Base-by-base conservation (phyloP, 2,797 vertebrate species). In the Novumbra hubbsi region DNA sequence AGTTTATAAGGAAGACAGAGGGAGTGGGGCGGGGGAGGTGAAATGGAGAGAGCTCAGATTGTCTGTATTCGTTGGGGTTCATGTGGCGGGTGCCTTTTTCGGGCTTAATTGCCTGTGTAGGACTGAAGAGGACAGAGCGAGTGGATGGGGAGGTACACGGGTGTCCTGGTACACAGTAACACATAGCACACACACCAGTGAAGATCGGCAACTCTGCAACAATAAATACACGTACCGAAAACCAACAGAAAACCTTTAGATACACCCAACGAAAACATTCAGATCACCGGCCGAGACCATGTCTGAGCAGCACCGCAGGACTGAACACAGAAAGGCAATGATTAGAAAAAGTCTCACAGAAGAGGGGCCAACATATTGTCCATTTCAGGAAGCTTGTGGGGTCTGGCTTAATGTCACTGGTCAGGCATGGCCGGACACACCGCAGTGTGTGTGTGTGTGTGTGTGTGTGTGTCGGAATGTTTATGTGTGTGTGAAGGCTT, bases 61-160 rank as follows among this genome's bases (percentile, higher is more conserved):
- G 71, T 76, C 62, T 72, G 79, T 65, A 30, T 57, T 71, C 69
- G 30, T 71, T 50, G 49, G 69, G 55, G 72, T 80, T 77, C 75
- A 77, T 77, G 73, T 49, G 75, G 72, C 73, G 78, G 76, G 81
- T 80, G 80, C 76, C 78, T 80, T 52, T 57, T 21, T n/a, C n/a
- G n/a, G 50, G 19, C 19, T 71, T 71, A 71, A 34, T 52, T 27
- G 27, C 24, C 28, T 68, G 67, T 78, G 63, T 72, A 68, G 64
- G 68, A 21, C 60, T 21, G 34, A 24, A 48, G 24, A 30, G 49
- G 71, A 32, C 21, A 65, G 41, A 49, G 62, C 30, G 27, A 21
- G 65, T 15, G 60, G 27, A 66, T 68, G 69, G 69, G 71, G 73
- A 81, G 83, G 78, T 49, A 73, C 75, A 63, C 28, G 72, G 68